A percentile compares a stretch with the other conserved stretches of the same genome.
phyloP scores from a whole-genome alignment of 2,888 invertebrate genomes.

The Xanthostigma xanthostigma region DNA sequence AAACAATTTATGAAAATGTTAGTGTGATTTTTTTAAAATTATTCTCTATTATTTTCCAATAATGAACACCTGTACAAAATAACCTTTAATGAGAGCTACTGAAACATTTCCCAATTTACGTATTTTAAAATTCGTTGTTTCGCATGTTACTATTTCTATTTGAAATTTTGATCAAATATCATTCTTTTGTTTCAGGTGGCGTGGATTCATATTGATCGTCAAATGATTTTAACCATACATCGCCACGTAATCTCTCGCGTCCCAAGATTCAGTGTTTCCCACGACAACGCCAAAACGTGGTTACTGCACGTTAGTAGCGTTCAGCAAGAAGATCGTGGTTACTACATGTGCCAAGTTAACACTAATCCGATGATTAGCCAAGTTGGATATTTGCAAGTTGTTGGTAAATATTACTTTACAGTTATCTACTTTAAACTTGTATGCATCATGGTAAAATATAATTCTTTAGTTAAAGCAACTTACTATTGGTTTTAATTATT shows the following conservation, averaged over 20 bases:
- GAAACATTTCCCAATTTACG: no score
- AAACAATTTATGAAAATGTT: no score
- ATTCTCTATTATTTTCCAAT: no score
- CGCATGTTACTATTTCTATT: no score
- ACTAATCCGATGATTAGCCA: slow-evolving; percentile 92
- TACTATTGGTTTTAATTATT: no score
- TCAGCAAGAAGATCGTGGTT: slow-evolving; percentile 81
- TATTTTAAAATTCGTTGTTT: no score
- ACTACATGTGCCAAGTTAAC: slow-evolving; percentile 82
- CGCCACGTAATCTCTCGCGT: slow-evolving; percentile 81
- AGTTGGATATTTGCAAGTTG: slow-evolving; percentile 84
- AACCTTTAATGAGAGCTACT: no score
- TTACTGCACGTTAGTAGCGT: slow-evolving; percentile 79
- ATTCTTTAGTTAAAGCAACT: no score
- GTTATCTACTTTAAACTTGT: not conserved
- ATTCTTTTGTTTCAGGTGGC: slow-evolving; percentile 51
- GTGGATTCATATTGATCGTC: slow-evolving; percentile 88
- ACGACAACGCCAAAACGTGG: slow-evolving; percentile 88
- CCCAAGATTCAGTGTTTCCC: slow-evolving; percentile 80
- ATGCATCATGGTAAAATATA: not conserved
- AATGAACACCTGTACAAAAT: no score
- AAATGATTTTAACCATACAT: slow-evolving; percentile 87
- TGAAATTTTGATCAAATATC: no score
- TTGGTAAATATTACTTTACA: slow-evolving; percentile 47
- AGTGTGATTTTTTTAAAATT: no score